Percentiles rank a stretch among this genome's conserved stretches.
Conservation (phyloP, 1,140 invertebrate genomes). For the Heliconius hermathena region DNA sequence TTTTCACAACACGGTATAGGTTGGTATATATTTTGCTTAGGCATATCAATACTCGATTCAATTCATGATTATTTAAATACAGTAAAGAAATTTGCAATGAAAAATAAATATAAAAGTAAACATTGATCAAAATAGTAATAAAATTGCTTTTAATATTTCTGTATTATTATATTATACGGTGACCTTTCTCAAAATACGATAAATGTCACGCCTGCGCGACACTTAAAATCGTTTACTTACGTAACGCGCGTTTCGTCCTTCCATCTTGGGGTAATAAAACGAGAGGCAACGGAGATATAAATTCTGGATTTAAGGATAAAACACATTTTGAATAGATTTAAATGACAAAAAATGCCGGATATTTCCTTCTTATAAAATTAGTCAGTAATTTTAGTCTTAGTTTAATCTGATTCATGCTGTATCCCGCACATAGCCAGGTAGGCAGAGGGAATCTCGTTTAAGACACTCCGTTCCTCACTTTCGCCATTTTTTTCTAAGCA, state of each 20-base stretch:
- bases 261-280: conserved; percentile 19
- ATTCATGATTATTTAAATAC: no score
- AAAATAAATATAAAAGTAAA: neutral
- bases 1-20: no score
- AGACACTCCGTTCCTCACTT: no score
- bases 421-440: no score
- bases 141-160: conserved; percentile 30
- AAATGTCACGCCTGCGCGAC: conserved; percentile 33
- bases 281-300: neutral
- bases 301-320: conserved; percentile 8
- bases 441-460: no score
- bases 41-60: no score
- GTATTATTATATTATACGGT: conserved; percentile 29
- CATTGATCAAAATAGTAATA: neutral
- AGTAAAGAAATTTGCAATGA: neutral
- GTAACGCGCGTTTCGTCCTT: conserved; percentile 31
- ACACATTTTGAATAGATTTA: neutral
- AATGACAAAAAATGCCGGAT: neutral
- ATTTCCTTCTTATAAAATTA: neutral
- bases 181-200: conserved; percentile 31
- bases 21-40: no score
- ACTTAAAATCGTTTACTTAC: conserved; percentile 32
- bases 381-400: neutral
- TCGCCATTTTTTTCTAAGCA: no score
- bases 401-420: no score